Percentiles rank a stretch among this genome's conserved stretches.
phyloP scores from a whole-genome alignment of 92 coral and sea anemone genomes.

The Bergia sp. region DNA sequence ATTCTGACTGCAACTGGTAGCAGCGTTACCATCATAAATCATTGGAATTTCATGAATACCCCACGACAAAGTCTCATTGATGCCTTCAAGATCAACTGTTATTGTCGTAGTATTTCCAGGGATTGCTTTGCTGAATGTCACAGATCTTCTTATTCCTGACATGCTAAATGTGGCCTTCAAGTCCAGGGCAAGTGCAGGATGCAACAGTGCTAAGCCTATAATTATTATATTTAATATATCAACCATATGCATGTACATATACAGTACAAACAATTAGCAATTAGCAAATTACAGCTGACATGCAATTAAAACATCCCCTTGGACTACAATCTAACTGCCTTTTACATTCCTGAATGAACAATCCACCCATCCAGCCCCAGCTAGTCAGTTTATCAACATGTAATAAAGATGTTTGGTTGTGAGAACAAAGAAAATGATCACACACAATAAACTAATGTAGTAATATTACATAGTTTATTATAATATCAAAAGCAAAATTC shows the following conservation, averaged over 20 bases:
- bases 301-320: too few species aligned
- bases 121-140: constrained; percentile 60
- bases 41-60: constrained; percentile 77
- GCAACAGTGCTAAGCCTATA: background rate
- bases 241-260: background rate
- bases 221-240: background rate
- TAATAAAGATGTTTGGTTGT: too few species aligned
- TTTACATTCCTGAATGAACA: too few species aligned
- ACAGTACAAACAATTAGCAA: too few species aligned
- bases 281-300: too few species aligned
- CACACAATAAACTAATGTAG: too few species aligned
- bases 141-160: constrained; percentile 82
- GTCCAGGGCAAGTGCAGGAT: constrained; percentile 12
- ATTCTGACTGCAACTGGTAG: constrained; percentile 62
- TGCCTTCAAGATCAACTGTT: constrained; percentile 69
- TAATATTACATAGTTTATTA: too few species aligned
- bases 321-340: too few species aligned
- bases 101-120: constrained; percentile 60
- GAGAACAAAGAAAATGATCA: too few species aligned
- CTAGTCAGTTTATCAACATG: too few species aligned
- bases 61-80: constrained; percentile 71
- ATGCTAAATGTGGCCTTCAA: constrained; percentile 83
- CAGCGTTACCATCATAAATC: constrained; percentile 83
- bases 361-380: too few species aligned
- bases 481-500: too few species aligned